Percentiles rank a stretch among this genome's conserved stretches.
phyloP scores from a whole-genome alignment of 2,888 invertebrate species.

The Belgica antarctica region DNA sequence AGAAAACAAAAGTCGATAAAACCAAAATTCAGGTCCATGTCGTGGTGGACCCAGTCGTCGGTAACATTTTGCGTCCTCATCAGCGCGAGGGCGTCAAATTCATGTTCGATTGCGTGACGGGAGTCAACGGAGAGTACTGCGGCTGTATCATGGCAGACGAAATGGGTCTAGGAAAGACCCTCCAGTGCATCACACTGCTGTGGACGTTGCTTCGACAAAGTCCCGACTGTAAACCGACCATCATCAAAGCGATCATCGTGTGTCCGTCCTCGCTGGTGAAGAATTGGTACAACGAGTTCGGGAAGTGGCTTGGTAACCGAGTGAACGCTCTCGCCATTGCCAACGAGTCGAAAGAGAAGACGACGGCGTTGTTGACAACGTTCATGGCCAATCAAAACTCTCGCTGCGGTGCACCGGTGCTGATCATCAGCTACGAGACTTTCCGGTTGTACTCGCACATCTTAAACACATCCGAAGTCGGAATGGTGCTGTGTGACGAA shows the following conservation, averaged over 20 bases:
- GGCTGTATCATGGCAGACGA: conserved; percentile 99
- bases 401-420: conserved; percentile 77
- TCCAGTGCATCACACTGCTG: conserved; percentile 93
- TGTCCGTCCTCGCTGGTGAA: conserved; percentile 97
- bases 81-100: conserved; percentile 98
- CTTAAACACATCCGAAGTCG: conserved; percentile 86
- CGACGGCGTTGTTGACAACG: conserved; percentile 73
- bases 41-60: conserved; percentile 92
- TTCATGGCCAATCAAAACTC: conserved; percentile 81
- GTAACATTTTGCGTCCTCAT: conserved; percentile 90
- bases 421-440: conserved; percentile 99
- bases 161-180: conserved; percentile 97
- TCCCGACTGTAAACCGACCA: conserved; percentile 83
- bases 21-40: conserved; percentile 76
- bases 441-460: conserved; percentile 90
- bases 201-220: conserved; percentile 95
- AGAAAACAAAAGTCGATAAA: conserved; percentile 76
- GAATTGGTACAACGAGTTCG: conserved; percentile 98
- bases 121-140: conserved; percentile 74
- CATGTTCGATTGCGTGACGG: conserved; percentile 98
- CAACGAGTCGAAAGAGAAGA: conserved; percentile 81
- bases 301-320: conserved; percentile 89
- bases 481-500: conserved; percentile 97
- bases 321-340: conserved; percentile 78
- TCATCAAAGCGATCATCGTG: conserved; percentile 91